Base-by-base conservation (phyloP, 2,797 vertebrate genomes). In the Oreortyx pictus region DNA sequence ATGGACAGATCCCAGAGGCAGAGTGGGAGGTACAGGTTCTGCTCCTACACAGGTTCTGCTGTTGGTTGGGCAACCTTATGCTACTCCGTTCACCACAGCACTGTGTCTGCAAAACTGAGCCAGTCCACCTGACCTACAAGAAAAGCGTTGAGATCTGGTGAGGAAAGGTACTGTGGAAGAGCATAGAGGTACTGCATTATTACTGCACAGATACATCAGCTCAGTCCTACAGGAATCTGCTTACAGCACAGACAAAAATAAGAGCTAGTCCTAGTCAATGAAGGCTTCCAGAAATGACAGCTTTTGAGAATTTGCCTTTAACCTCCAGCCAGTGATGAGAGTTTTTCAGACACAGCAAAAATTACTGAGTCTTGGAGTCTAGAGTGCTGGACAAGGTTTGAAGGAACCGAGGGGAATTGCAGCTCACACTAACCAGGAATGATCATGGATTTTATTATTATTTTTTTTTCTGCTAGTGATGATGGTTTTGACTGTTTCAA, bases 1-100 rank as follows among this genome's bases (percentile, higher is more conserved):
- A 81, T 72, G 75, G 78, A 75, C 33, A 37, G 62, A 78, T 27
- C 66, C 54, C 57, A 47, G 67, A 57, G 59, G 70, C 57, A 81
- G 44, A 0, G 0, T 1, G 49, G 78, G 35, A 84, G 39, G 64
- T 35, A 5, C 43, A 61, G 29, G 71, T 70, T 90, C 64, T 77
- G 56, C 81, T 90, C 74, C 81, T 67, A 64, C 83, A 74, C 78
- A 41, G 39, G 39, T 41, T 41, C 86, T 84, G 86, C 77, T 86
- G 23, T 66, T 79, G 50, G 19, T 16, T 81, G 18, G 76, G 59
- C 88, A 66, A 91, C 88, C 80, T 77, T 86, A 77, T 86, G 37
- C 24, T n/a, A 17, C 39, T 70, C 39, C 88, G 24, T 39, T 86
- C 85, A 31, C 49, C 74, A 35, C 52, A 86, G 56, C 52, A 71